Base-by-base conservation (phyloP, 2,797 vertebrate species). In the Etheostoma perlongum region DNA sequence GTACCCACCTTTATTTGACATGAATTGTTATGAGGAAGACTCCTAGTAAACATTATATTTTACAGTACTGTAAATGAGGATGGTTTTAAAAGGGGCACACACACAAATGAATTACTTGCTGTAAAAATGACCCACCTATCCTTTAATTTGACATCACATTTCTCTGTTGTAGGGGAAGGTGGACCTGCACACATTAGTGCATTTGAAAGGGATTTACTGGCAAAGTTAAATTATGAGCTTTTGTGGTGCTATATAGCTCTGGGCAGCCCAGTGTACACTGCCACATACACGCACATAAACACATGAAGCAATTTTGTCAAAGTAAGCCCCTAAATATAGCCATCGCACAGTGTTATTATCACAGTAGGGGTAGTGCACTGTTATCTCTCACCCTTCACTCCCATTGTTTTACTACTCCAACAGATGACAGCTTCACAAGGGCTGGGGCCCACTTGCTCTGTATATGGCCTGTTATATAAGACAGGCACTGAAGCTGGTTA, bases 301-400 rank as follows among this genome's bases (percentile, higher is more conserved):
- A 69, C 76, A 65, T 75, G 16, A 42, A 73, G 78, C 79, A 77
- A 81, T 83, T 89, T 79, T 81, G 88, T 76, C 78, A 85, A 78
- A 86, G 86, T 76, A 67, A 86, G 67, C 13, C 62, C 82, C 89
- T 92, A 92, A 93, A 92, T 92, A 89, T 92, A 93, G 88, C 86
- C 64, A 59, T 51, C 14, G 69, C 76, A 84, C 83, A 63, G 79
- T 89, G 89, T 92, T 89, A 88, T 91, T 90, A 92, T 91, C 89
- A 84, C 91, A 88, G 91, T 88, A 85, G 87, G 89, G 88, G 86
- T 47, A 78, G 83, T 73, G 85, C 85, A 83, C 83, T 87, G 91
- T 90, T 92, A 93, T 93, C 92, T 89, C 82, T 92, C 89, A 88
- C 82, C 86, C 91, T 89, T 88, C 92, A 85, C 90, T 91, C 69